A percentile compares a stretch with the other conserved stretches of the same genome.
Evolutionary conservation across 2,113 vertebrate genomes (phyloP).

Genomic region (Lucifuga dentata): DNA sequence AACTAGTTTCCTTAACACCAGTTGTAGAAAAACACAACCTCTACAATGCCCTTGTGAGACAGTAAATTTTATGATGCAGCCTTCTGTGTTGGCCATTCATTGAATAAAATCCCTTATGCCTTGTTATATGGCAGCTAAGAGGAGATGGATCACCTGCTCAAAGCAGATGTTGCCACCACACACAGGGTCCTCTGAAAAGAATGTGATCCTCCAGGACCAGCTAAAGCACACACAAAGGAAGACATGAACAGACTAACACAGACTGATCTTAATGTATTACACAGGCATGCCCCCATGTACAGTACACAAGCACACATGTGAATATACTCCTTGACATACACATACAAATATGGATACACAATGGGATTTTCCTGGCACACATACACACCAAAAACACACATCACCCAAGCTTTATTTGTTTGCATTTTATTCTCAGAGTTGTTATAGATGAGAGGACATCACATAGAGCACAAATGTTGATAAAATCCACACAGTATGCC

Average conservation of each 20-base stretch:
- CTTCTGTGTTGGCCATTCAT: conserved; percentile 69
- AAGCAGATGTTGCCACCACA: conserved; percentile 77
- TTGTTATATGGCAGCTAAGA: conserved; percentile 82
- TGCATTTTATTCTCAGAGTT: conserved; percentile 62
- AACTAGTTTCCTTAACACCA: conserved; percentile 41
- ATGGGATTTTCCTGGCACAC: conserved; percentile 49
- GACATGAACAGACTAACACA: conserved; percentile 53
- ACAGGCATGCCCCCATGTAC: conserved; percentile 20
- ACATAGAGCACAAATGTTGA: conserved; percentile 65
- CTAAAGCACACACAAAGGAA: conserved; percentile 59
- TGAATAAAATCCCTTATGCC: conserved; percentile 78
- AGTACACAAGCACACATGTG: conserved; percentile 1
- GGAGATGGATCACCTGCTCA: conserved; percentile 78
- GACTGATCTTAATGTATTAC: conserved; percentile 63
- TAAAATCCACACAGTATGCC: conserved; percentile 67
- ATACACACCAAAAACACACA: conserved; percentile 40
- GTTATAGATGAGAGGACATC: conserved; percentile 63
- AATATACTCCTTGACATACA: conserved; percentile 23
- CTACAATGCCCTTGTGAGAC: conserved; percentile 70
- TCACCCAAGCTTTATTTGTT: conserved; percentile 67
- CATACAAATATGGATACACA: conserved; percentile 42
- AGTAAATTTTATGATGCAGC: conserved; percentile 69
- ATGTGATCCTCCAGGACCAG: conserved; percentile 74
- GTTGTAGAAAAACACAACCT: conserved; percentile 62
- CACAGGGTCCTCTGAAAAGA: conserved; percentile 72